Conservation (phyloP, 2,797 vertebrate species). For the Columba guinea region DNA sequence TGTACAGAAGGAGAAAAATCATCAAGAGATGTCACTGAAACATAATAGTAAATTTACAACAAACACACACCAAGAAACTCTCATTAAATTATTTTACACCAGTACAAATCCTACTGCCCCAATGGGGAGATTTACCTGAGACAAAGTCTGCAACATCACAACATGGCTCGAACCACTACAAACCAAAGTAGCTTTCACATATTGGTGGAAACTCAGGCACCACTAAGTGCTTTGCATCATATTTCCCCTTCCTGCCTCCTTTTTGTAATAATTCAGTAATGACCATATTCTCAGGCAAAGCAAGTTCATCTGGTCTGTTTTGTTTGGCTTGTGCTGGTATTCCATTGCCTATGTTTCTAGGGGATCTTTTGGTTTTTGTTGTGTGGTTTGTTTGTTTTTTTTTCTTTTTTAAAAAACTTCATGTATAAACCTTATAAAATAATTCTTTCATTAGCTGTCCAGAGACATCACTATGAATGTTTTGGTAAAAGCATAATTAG, state of each 20-base stretch:
- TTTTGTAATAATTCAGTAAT: not conserved
- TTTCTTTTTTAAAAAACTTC: conserved; percentile 66
- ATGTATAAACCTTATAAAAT: conserved; percentile 78
- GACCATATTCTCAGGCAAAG: conserved; percentile 50
- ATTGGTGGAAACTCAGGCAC: not conserved
- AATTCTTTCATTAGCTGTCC: conserved; percentile 67
- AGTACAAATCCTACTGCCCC: conserved; percentile 10
- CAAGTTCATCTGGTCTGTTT: conserved; percentile 52
- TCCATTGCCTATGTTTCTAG: conserved; percentile 55
- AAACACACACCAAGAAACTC: conserved; percentile 18
- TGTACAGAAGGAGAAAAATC: not conserved
- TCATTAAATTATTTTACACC: not conserved
- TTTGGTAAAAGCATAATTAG: conserved; percentile 82
- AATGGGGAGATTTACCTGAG: conserved; percentile 39
- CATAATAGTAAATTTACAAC: not conserved
- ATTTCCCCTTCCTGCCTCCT: not conserved
- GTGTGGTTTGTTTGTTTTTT: conserved; percentile 16
- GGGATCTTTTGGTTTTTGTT: not conserved
- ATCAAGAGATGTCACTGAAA: conserved; percentile 21
- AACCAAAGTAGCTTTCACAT: conserved; percentile 1
- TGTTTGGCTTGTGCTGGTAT: conserved; percentile 75
- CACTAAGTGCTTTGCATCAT: not conserved
- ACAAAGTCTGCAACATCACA: conserved; percentile 6
- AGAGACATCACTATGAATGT: conserved; percentile 72
- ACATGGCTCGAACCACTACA: not conserved